Base-by-base conservation (phyloP, 2,797 vertebrate species). In the Podargus strigoides region DNA sequence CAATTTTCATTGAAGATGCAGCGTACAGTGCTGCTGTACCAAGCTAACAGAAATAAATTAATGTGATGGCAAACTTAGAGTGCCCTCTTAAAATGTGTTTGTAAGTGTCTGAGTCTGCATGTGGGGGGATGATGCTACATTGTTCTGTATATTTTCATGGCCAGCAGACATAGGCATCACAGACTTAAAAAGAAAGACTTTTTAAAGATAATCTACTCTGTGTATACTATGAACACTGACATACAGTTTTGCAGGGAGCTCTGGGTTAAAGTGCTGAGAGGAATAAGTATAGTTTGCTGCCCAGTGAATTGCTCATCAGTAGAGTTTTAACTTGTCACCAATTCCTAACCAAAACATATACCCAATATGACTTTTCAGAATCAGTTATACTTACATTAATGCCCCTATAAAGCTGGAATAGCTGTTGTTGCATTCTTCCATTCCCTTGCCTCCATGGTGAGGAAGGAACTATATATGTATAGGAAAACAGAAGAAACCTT, bases 1-100 rank as follows among this genome's bases (percentile, higher is more conserved):
- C 97, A 96, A 81, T 97, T 97, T 97, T 97, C 97, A 77, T 95
- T 95, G 97, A 60, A 70, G 94, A 95, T 84, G 59, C 64, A 86
- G 94, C 77, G 83, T 91, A 56, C 64, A 85, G 90, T 49, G 84
- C 87, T 78, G 62, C 44, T 66, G 83, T 96, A 97, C 94, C 78
- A 78, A 91, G 82, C 69, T 94, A 95, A 96, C 37, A 68, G 87
- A 93, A 92, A 98, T 96, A 97, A 97, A 97, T 97, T 97, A 95
- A 90, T 9, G n/a, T 91, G 91, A 76, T 59, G 34, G 91, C 85
- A 93, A 96, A 95, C 69, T 95, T 83, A 10, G 87, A 93, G 86
- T 46, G 74, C 93, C 96, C 93, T 96, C 91, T 94, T 92, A 68
- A 96, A 97, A 93, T 66, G 77, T 66, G 69, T 62, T 85, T 95